Evolutionary conservation across 2,113 vertebrate genomes (phyloP).

Genomic region (Scopus umbretta): DNA sequence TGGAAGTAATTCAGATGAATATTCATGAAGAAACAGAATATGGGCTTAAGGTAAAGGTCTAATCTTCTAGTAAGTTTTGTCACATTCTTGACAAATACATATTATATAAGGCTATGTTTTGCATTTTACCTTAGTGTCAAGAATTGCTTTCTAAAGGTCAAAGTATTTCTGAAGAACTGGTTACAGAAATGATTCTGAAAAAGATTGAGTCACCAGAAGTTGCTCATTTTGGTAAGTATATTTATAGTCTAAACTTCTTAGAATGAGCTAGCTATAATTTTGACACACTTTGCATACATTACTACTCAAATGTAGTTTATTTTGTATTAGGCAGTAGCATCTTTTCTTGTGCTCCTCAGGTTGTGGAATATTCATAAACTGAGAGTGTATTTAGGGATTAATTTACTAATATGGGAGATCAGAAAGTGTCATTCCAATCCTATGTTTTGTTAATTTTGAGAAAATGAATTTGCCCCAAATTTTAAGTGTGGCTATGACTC

Average conservation of each 20-base stretch:
- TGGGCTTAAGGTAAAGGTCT: conserved; percentile 77
- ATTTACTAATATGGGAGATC: not conserved
- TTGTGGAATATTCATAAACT: not conserved
- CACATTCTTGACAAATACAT: not conserved
- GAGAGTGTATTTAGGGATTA: not conserved
- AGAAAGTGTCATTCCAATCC: not conserved
- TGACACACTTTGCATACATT: not conserved
- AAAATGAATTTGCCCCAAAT: not conserved
- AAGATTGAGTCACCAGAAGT: conserved; percentile 82
- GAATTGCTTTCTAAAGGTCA: conserved; percentile 77
- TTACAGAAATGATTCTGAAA: conserved; percentile 80
- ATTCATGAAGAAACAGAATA: conserved; percentile 72
- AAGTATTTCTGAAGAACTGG: conserved; percentile 79
- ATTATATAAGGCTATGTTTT: not conserved
- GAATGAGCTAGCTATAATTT: not conserved
- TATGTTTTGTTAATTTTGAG: not conserved
- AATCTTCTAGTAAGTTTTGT: conserved; percentile 2
- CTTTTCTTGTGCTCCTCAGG: not conserved
- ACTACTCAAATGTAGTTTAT: not conserved
- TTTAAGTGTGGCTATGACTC: not conserved
- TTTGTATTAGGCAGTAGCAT: not conserved
- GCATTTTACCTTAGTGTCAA: conserved; percentile 69
- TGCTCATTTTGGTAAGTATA: conserved; percentile 84
- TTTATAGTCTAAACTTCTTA: not conserved
- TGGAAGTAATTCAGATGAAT: conserved; percentile 77